Evolutionary conservation across 2,888 invertebrate genomes (phyloP).

Genomic region (Phengaris arion): DNA sequence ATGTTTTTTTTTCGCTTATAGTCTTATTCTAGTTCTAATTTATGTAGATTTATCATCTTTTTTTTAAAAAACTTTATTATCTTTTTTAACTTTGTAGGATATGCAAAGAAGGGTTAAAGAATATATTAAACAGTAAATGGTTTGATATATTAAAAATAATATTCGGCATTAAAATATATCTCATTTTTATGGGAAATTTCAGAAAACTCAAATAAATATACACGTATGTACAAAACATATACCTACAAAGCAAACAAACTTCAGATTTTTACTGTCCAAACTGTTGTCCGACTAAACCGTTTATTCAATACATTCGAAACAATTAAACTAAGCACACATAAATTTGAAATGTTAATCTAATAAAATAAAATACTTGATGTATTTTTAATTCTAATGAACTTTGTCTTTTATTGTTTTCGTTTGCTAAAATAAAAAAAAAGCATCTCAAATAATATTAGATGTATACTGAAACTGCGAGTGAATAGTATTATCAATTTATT

Average conservation of each 20-base stretch:
- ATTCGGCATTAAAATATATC: neutral
- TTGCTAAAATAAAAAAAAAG: neutral
- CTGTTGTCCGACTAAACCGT: neutral
- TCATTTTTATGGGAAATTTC: conserved; percentile 1
- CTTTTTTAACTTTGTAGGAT: too few species aligned
- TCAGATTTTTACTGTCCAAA: conserved; percentile 17
- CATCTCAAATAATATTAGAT: neutral
- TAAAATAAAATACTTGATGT: neutral
- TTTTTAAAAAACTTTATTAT: too few species aligned
- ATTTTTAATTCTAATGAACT: neutral
- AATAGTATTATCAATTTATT: neutral
- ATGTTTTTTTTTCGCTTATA: neutral
- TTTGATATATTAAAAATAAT: too few species aligned
- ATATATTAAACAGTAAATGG: too few species aligned
- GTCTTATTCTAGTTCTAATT: neutral
- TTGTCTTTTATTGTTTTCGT: neutral
- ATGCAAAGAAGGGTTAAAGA: too few species aligned
- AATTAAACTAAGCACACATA: neutral
- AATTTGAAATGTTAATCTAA: neutral
- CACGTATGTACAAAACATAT: neutral
- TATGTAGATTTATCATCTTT: neutral
- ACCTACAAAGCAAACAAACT: neutral
- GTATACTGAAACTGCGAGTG: too few species aligned
- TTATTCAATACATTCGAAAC: conserved; percentile 13
- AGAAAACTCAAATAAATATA: neutral